Percentiles rank a stretch among this genome's conserved stretches.
Evolutionary conservation across 1,140 invertebrate genomes (phyloP).

Genomic region (Anagrus nilaparvatae): DNA sequence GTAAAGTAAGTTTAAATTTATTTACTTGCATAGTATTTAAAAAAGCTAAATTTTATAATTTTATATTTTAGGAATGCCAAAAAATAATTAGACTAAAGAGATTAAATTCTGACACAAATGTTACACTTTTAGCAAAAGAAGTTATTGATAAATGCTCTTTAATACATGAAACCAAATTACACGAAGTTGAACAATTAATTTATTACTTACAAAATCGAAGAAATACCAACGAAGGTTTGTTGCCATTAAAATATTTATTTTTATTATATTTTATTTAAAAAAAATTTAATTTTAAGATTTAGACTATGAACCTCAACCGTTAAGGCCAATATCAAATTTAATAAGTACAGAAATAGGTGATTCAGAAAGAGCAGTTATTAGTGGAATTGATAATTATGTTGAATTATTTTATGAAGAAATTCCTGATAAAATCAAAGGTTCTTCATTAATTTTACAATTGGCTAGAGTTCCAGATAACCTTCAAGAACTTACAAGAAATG

Average conservation of each 20-base stretch:
- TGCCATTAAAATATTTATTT: constrained; percentile 1
- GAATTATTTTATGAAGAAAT: constrained; percentile 95
- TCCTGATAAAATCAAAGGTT: constrained; percentile 84
- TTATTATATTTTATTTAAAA: constrained; percentile 2
- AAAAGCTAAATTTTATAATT: constrained; percentile 11
- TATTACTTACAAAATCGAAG: constrained; percentile 83
- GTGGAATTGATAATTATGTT: constrained; percentile 86
- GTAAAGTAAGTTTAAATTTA: constrained; percentile 49
- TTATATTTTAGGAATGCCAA: constrained; percentile 58
- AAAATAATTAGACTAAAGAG: constrained; percentile 79
- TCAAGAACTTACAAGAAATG: constrained; percentile 84
- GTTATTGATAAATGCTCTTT: constrained; percentile 82
- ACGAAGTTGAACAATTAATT: constrained; percentile 85
- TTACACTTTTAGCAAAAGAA: constrained; percentile 69
- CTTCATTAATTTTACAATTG: constrained; percentile 82
- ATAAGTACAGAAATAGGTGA: constrained; percentile 28
- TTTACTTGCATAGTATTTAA: too few species aligned
- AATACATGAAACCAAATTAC: constrained; percentile 73
- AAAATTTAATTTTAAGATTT: constrained; percentile 24
- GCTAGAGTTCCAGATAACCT: constrained; percentile 90
- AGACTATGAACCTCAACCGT: constrained; percentile 24
- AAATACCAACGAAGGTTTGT: constrained; percentile 39
- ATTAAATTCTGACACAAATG: constrained; percentile 70
- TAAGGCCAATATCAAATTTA: constrained; percentile 33
- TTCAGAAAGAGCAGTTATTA: constrained; percentile 54